These are phyloP conservation scores for Nasonia longicornis DNA, from an alignment of 1,140 invertebrate genomes.

Conservation along the genomic window DNA sequence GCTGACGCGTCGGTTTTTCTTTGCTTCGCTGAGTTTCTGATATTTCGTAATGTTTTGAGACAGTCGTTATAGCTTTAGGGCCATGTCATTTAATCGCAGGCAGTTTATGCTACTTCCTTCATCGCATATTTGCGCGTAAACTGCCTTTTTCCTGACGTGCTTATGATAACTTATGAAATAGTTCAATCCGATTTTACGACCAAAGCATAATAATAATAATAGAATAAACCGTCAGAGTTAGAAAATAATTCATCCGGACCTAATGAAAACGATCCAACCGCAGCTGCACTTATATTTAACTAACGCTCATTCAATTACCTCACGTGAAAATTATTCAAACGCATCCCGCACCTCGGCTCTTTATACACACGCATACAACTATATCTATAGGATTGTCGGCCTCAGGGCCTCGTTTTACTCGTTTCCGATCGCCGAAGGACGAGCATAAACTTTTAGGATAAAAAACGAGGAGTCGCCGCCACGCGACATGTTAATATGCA, in stretches of 20 bases:
- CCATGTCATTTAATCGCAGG: too few relatives aligned
- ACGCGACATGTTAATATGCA: slow-evolving; percentile 27
- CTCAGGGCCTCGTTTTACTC: not conserved
- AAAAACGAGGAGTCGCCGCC: slow-evolving; percentile 3
- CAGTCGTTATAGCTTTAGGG: not conserved
- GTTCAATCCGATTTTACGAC: too few relatives aligned
- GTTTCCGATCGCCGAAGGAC: not conserved
- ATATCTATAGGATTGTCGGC: not conserved
- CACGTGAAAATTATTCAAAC: not conserved
- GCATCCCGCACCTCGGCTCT: not conserved
- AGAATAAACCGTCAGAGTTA: too few relatives aligned
- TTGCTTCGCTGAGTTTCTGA: not conserved
- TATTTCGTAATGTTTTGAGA: not conserved
- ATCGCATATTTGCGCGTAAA: too few relatives aligned
- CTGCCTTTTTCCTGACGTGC: too few relatives aligned
- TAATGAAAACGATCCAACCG: not conserved
- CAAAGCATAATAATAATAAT: too few relatives aligned
- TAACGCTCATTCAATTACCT: not conserved
- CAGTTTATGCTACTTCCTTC: too few relatives aligned
- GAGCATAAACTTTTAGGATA: not conserved
- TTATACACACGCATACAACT: not conserved
- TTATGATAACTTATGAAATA: too few relatives aligned
- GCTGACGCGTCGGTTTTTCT: not conserved
- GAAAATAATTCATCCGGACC: not conserved
- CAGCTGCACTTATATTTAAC: not conserved